Percentiles rank a stretch among this genome's conserved stretches.
phyloP scores from a whole-genome alignment of 2,113 vertebrate genomes.

The Melanostigma gelatinosum region DNA sequence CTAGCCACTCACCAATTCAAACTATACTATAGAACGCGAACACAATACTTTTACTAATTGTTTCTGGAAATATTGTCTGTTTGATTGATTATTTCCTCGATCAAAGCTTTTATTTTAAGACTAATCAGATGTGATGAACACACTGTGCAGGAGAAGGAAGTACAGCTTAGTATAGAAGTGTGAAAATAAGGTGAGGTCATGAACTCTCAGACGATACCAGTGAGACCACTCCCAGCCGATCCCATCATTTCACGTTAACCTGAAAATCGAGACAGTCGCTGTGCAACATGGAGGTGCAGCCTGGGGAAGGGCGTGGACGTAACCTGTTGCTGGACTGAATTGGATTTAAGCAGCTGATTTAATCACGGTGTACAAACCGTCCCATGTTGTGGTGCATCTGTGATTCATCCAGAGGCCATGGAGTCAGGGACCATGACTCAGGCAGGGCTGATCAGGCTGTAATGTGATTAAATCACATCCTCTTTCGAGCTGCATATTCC shows the following conservation, averaged over 20 bases:
- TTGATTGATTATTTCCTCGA: neutral
- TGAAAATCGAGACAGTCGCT: conserved; percentile 18
- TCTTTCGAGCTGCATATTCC: conserved; percentile 37
- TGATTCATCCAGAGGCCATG: conserved; percentile 65
- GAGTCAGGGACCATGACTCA: conserved; percentile 62
- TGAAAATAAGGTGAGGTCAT: neutral
- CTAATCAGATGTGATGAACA: neutral
- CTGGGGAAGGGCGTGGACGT: neutral
- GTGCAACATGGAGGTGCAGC: neutral
- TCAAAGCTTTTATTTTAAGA: neutral
- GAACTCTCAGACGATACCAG: neutral
- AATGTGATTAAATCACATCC: conserved; percentile 70
- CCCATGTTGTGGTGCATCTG: conserved; percentile 41
- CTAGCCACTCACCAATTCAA: neutral
- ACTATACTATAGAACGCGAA: neutral
- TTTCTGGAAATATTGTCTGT: neutral
- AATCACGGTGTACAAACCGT: conserved; percentile 48
- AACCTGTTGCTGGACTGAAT: conserved; percentile 34
- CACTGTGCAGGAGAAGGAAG: neutral
- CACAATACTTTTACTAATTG: neutral
- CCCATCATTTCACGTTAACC: conserved; percentile 2
- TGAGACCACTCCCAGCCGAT: conserved; percentile 2
- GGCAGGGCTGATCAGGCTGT: conserved; percentile 49
- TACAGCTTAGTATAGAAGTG: neutral
- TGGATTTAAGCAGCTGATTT: conserved; percentile 45